A percentile compares a stretch with the other conserved stretches of the same genome.
phyloP scores from a whole-genome alignment of 2,797 vertebrate species.

The Cyprinella venusta region DNA sequence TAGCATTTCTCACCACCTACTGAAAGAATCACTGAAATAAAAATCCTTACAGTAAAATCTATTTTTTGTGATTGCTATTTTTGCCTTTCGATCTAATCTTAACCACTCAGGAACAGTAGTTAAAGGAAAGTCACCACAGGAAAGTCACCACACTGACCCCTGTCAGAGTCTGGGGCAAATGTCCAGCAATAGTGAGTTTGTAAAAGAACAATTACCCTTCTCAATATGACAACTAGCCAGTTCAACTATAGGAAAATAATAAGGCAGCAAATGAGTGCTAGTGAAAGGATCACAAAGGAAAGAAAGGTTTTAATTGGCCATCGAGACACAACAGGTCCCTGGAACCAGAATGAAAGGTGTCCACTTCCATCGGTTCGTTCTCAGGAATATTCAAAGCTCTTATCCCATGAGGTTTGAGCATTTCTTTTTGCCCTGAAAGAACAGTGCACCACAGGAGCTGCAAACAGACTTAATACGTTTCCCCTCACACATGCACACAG shows the following conservation, averaged over 20 bases:
- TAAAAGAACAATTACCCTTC: conserved; percentile 57
- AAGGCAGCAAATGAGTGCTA: conserved; percentile 67
- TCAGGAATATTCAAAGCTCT: conserved; percentile 72
- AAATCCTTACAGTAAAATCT: not conserved
- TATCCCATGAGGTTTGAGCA: conserved; percentile 74
- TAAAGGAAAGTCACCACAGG: not conserved
- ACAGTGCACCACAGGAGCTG: conserved; percentile 74
- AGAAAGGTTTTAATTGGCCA: conserved; percentile 74
- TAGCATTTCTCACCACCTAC: not conserved
- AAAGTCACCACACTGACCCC: conserved; percentile 7
- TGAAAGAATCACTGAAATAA: not conserved
- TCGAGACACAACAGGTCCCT: conserved; percentile 73
- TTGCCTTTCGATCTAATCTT: not conserved
- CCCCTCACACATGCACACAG: conserved; percentile 60
- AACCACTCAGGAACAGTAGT: not conserved
- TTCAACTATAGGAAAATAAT: conserved; percentile 68
- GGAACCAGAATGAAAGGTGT: conserved; percentile 73
- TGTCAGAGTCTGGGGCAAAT: not conserved
- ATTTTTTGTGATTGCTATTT: not conserved
- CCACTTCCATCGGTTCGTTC: conserved; percentile 64
- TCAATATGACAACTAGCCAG: conserved; percentile 58
- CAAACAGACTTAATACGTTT: conserved; percentile 81
- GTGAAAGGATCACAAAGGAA: conserved; percentile 69
- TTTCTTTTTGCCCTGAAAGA: conserved; percentile 69
- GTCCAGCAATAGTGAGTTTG: not conserved